Percentiles rank a stretch among this genome's conserved stretches.
Conservation (phyloP, 2,113 vertebrate species). For the Elgaria multicarinata region DNA sequence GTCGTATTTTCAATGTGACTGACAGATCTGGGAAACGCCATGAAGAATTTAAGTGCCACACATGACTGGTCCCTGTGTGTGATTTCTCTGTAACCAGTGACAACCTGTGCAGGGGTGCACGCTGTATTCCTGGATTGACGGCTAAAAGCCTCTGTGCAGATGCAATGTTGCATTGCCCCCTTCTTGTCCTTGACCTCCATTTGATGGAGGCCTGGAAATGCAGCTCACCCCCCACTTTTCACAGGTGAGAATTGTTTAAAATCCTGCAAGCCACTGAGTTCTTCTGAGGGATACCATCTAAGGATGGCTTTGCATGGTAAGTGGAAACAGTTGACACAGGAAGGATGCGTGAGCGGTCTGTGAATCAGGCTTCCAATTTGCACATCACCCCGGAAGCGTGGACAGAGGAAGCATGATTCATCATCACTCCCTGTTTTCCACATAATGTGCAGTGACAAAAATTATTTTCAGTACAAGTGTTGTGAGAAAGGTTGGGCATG, state of each 20-base stretch:
- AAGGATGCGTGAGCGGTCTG: background rate
- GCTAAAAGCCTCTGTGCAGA: background rate
- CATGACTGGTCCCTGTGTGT: background rate
- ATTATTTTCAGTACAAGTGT: rapidly evolving
- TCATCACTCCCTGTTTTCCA: background rate
- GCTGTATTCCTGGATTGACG: background rate
- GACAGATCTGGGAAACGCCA: background rate
- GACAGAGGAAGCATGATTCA: background rate
- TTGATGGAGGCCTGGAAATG: background rate
- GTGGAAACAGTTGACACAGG: background rate
- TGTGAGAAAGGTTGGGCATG: rapidly evolving
- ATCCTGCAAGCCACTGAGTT: background rate
- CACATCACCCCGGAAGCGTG: background rate
- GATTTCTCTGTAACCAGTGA: background rate
- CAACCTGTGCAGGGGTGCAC: background rate
- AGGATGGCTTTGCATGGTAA: background rate
- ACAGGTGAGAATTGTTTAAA: background rate
- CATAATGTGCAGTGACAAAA: background rate
- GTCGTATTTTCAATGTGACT: background rate
- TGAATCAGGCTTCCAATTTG: background rate
- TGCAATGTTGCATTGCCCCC: background rate
- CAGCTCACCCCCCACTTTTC: background rate
- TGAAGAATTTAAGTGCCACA: background rate
- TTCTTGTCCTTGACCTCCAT: background rate
- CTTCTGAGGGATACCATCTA: background rate